phyloP scores from a whole-genome alignment of 2,888 invertebrate species.

The Nymphalis urticae region DNA sequence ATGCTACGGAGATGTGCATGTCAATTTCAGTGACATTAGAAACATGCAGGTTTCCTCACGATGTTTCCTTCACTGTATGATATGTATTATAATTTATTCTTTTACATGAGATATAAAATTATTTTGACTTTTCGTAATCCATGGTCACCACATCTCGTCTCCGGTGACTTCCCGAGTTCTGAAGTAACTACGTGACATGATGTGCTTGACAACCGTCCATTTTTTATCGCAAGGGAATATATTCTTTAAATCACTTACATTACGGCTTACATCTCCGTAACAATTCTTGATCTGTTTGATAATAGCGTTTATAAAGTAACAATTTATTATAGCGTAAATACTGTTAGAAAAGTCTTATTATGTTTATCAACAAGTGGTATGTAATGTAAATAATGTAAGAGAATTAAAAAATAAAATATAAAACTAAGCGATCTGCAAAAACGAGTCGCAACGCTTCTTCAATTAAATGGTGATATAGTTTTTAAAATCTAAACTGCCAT shows the following conservation, averaged over 20 bases:
- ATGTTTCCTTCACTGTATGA: no score
- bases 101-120: background rate
- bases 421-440: no score
- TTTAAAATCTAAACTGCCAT: no score
- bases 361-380: background rate
- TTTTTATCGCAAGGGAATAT: background rate
- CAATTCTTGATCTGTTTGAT: background rate
- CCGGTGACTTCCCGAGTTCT: conserved; percentile 41
- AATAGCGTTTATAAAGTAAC: conserved; percentile 13
- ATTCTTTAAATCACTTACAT: background rate
- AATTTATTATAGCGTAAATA: background rate
- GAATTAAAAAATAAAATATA: background rate
- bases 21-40: no score
- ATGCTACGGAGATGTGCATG: no score
- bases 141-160: conserved; percentile 43
- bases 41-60: no score
- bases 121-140: background rate
- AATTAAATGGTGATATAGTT: no score
- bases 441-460: no score
- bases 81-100: background rate
- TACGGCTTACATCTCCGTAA: background rate
- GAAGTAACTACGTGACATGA: conserved; percentile 41
- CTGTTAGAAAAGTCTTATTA: background rate
- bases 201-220: conserved; percentile 34
- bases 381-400: background rate